Evolutionary conservation across 2,888 invertebrate species (phyloP), one percentile per base, ranked within the genome.

Genomic region (Lacanobia wlatinum): DNA sequence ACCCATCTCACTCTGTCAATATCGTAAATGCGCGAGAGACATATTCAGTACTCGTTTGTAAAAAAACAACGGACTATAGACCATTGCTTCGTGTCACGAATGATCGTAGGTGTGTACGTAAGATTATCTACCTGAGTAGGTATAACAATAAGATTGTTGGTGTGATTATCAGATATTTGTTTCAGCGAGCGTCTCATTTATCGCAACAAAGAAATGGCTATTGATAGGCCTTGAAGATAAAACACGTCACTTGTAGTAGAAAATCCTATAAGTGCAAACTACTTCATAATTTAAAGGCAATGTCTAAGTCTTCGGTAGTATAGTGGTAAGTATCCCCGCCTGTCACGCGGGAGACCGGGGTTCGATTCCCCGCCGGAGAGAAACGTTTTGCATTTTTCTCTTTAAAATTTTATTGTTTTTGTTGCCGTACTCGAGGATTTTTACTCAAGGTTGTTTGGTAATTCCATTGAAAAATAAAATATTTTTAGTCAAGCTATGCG

Each of bases 311-410:
- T 93, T 95, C 95, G 96, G 96, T 96, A 96, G 96, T 96, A 96
- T 96, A 96, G 96, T 96, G 96, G 96, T 96, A 81, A 96, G 96
- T 96, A 96, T 96, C 96, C 96, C 96, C 96, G 96, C 96, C 96
- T 96, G 96, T 96, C 96, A 96, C 96, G 96, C 96, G 96, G 96
- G 96, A 96, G 96, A 96, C 96, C 96, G 95, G 96, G 96, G 96
- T 96, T 96, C 96, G 96, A 96, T 96, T 96, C 96, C 96, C 96
- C 95, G 96, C 95, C 95, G 95, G 94, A 93, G 94, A 93, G 93
- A 82, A 10, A 53, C 73, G 84, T 91, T 90, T 90, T 86, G 73
- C 6, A 40, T 68, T 80, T 71, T 52, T 43, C 46, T 50, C 1
- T 18, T 18, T 40, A 28, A 23, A 38, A 6, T 23, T 7, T 8